These are phyloP conservation scores for Panorpa germanica DNA, from an alignment of 2,888 invertebrate genomes.

Conservation along the genomic window DNA sequence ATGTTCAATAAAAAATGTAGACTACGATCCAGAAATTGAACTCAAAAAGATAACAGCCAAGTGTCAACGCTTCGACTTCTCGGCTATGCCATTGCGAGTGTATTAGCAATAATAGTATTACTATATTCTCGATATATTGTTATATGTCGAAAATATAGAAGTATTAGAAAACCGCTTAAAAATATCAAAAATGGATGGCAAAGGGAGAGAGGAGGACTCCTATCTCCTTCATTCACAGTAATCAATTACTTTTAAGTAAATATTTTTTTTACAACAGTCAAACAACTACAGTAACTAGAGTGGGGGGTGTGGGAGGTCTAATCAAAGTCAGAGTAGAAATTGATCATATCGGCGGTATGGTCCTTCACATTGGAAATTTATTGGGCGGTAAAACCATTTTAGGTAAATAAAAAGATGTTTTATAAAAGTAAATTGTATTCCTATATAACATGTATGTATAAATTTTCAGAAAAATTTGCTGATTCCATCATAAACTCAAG, in stretches of 20 bases:
- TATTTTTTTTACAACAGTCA: conserved; percentile 19
- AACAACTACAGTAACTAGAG: conserved; percentile 26
- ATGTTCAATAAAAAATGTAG: no score
- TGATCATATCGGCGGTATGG: conserved; percentile 55
- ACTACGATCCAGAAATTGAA: no score
- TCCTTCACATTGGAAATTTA: conserved; percentile 56
- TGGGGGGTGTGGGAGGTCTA: conserved; percentile 23
- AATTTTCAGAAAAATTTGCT: conserved; percentile 38
- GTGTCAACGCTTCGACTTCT: no score
- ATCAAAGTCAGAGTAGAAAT: conserved; percentile 50
- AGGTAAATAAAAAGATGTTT: conserved; percentile 24
- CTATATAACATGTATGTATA: conserved; percentile 10
- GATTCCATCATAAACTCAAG: conserved; percentile 61
- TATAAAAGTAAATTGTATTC: neutral
- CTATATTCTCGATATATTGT: no score
- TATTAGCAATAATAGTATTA: no score
- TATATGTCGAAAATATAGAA: neutral
- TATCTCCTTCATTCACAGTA: neutral
- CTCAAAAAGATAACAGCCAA: no score
- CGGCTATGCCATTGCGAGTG: no score
- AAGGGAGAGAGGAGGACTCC: no score
- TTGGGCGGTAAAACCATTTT: conserved; percentile 43
- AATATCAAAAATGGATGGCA: no score
- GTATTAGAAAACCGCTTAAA: conserved; percentile 3
- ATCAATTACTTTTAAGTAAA: neutral